phyloP scores from a whole-genome alignment of 1,140 invertebrate genomes.

The Microplitis mediator region DNA sequence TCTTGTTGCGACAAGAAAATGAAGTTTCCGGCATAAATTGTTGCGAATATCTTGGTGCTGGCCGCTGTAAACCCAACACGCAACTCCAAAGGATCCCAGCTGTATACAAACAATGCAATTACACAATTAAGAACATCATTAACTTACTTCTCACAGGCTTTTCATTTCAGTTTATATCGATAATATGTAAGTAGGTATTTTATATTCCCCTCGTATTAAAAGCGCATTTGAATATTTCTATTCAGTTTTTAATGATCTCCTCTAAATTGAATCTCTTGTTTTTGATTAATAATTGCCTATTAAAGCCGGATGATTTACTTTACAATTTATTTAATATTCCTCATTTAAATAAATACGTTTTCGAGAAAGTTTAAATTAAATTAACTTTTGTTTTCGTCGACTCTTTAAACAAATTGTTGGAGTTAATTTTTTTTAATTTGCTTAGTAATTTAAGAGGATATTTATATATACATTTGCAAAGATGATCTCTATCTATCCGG shows the following conservation, averaged over 20 bases:
- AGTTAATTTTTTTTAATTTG: not conserved
- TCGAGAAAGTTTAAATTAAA: too few species aligned
- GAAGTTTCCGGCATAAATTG: constrained; percentile 83
- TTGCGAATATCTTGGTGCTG: constrained; percentile 75
- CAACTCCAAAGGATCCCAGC: constrained; percentile 48
- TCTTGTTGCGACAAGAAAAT: constrained; percentile 86
- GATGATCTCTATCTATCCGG: not conserved
- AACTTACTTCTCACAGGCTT: constrained; percentile 2
- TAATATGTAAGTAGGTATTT: not conserved
- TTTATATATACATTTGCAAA: too few species aligned
- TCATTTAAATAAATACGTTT: too few species aligned
- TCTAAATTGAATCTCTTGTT: too few species aligned
- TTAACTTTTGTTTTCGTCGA: too few species aligned
- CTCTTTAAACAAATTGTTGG: too few species aligned
- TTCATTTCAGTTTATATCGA: constrained; percentile 1
- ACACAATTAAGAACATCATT: constrained; percentile 20
- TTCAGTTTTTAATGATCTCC: too few species aligned
- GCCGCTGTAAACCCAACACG: constrained; percentile 55
- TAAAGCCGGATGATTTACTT: too few species aligned
- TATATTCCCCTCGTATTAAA: not conserved
- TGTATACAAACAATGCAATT: constrained; percentile 26
- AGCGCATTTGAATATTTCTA: too few species aligned
- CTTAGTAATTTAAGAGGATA: not conserved
- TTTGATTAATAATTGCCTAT: too few species aligned
- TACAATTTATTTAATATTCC: too few species aligned